A percentile compares a stretch with the other conserved stretches of the same genome.
Conservation (phyloP, 1,140 invertebrate genomes). For the Dreissena polymorpha region DNA sequence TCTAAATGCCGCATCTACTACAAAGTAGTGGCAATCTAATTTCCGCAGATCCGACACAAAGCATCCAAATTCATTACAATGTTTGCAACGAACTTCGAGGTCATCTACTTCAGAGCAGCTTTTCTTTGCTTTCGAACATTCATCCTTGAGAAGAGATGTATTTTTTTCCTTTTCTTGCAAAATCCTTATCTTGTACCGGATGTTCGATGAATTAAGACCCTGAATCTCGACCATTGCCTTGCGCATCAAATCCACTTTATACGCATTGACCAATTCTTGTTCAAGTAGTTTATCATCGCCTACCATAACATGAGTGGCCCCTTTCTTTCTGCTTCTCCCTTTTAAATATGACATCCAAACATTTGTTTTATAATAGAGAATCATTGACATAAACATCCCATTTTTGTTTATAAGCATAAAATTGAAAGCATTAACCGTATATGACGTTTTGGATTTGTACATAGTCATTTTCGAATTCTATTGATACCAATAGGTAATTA, state of each 20-base stretch:
- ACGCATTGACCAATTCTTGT: background rate
- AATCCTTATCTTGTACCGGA: background rate
- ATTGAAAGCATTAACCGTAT: background rate
- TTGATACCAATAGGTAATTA: no score
- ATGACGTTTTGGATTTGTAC: background rate
- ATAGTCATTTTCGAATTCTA: no score
- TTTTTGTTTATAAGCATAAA: background rate
- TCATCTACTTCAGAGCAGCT: background rate
- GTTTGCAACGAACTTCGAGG: background rate
- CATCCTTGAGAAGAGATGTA: background rate
- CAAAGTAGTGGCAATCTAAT: background rate
- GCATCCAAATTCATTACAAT: background rate
- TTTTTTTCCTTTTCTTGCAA: background rate
- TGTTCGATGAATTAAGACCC: background rate
- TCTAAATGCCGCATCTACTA: background rate
- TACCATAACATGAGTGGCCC: background rate
- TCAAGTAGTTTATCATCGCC: background rate
- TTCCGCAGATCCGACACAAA: background rate
- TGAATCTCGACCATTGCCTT: background rate
- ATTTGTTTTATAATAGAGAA: no score
- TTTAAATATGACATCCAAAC: background rate
- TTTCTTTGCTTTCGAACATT: background rate
- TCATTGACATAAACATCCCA: background rate
- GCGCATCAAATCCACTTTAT: slow-evolving; percentile 15
- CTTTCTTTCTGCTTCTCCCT: background rate